Evolutionary conservation across 2,113 vertebrate species (phyloP).

Genomic region (Scolopax mira): DNA sequence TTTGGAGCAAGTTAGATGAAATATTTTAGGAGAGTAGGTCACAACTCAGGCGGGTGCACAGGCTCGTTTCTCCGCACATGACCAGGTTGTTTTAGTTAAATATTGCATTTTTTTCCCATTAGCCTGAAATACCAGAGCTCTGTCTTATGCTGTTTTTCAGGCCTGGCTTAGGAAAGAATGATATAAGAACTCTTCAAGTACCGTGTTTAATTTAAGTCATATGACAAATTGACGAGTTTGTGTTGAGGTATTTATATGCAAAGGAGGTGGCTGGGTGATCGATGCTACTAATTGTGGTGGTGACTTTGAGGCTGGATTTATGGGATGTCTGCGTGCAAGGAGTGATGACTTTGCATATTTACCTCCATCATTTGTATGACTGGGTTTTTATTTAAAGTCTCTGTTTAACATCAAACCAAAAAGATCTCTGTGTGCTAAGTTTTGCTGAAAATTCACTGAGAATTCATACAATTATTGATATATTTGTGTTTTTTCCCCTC

Average conservation of each 20-base stretch:
- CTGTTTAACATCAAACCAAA: background rate
- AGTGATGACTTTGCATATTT: background rate
- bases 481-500: background rate
- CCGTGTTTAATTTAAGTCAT: constrained; percentile 11
- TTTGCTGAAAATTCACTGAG: background rate
- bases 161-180: constrained; percentile 27
- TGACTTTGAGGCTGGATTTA: background rate
- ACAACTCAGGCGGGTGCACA: background rate
- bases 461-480: background rate
- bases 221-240: background rate
- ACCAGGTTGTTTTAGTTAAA: constrained; percentile 49
- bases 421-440: background rate
- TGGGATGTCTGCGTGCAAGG: background rate
- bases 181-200: background rate
- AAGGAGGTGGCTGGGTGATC: background rate
- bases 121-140: constrained; percentile 14
- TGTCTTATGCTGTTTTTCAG: constrained; percentile 21
- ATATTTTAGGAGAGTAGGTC: constrained; percentile 23
- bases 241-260: background rate
- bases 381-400: background rate
- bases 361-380: background rate
- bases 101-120: constrained; percentile 2
- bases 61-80: background rate
- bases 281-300: background rate
- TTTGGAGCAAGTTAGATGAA: constrained; percentile 19